Base-by-base conservation (phyloP, 2,888 invertebrate species). In the Rhyacophila evoluta region DNA sequence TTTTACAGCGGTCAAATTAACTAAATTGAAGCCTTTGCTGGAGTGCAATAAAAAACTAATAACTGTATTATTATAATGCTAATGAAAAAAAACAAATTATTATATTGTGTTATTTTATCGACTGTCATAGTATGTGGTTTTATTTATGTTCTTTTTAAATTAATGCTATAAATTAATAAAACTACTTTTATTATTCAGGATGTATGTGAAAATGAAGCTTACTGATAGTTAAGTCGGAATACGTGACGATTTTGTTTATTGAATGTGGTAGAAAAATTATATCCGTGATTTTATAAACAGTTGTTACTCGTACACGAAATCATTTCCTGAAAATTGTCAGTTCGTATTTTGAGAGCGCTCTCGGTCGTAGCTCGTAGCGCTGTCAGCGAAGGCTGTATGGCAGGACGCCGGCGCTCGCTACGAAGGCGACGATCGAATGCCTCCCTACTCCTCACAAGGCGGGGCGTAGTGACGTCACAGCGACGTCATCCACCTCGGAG, bases 401-500 rank as follows among this genome's bases (percentile, higher is more conserved):
- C 39, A 11, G 73, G 39, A 29, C 72, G 69, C 69, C 33, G 69
- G 36, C 55, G 27, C 19, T 28, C 39, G 15, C 39, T 39, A 73
- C 39, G 25, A 15, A 70, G 70, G 29, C 36, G 37, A 28, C 72
- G 27, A 39, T 15, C 73, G 39, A 29, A 41, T 36, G 36, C 55
- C 74, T 67, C 29, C 28, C 29, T 25, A 27, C 73, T 37, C 55
- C 81, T 74, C 74, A 77, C 83, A 84, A 85, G 84, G 84, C 84
- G 85, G 83, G 84, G 82, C 79, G 83, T 82, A 83, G 87, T 87
- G 88, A 89, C 89, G 89, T 88, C 88, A 88, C 87, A 5, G 72
- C 75, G 37, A 80, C 80, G 80, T 80, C 80, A 80, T 55, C 19
- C 72, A 3, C 41, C 11, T 84, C 83, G 83, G 83, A 84, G 82